Percentiles rank a stretch among this genome's conserved stretches.
These are phyloP conservation scores for Sympetrum striolatum DNA, from an alignment of 2,888 invertebrate genomes.

Conservation along the genomic window DNA sequence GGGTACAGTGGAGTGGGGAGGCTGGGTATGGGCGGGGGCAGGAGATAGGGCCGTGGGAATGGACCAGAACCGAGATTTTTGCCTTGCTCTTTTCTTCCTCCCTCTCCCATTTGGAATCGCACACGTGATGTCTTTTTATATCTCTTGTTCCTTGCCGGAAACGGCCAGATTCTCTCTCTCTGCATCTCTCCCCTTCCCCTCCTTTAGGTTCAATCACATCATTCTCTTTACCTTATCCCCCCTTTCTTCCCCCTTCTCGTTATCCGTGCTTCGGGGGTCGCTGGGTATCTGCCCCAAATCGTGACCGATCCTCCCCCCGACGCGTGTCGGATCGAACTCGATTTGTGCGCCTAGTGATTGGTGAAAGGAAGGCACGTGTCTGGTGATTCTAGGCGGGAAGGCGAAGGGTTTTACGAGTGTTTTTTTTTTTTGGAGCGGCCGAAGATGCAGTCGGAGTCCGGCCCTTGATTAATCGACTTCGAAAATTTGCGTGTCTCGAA, in stretches of 20 bases:
- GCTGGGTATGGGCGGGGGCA: background rate
- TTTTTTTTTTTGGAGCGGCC: too few relatives aligned
- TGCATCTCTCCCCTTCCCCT: background rate
- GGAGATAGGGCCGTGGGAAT: conserved; percentile 23
- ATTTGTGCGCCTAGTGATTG: background rate
- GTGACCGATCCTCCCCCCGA: background rate
- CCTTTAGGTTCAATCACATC: background rate
- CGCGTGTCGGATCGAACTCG: conserved; percentile 1
- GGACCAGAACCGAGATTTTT: conserved; percentile 37
- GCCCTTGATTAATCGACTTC: too few relatives aligned
- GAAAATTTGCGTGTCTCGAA: too few relatives aligned
- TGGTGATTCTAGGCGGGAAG: background rate
- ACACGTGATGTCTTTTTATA: conserved; percentile 8
- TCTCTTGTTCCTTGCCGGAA: conserved; percentile 3
- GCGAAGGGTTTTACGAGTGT: too few relatives aligned
- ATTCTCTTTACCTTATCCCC: background rate
- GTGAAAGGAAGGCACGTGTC: conserved; percentile 14
- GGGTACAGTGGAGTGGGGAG: background rate
- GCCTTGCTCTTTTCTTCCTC: background rate
- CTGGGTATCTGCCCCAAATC: background rate
- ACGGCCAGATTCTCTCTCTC: background rate
- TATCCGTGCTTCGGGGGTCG: background rate
- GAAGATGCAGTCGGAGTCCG: too few relatives aligned
- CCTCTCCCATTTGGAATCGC: conserved; percentile 26
- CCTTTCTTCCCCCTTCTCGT: background rate